phyloP scores from a whole-genome alignment of 1,140 invertebrate species.

The Pseudomyrmex concolor region DNA sequence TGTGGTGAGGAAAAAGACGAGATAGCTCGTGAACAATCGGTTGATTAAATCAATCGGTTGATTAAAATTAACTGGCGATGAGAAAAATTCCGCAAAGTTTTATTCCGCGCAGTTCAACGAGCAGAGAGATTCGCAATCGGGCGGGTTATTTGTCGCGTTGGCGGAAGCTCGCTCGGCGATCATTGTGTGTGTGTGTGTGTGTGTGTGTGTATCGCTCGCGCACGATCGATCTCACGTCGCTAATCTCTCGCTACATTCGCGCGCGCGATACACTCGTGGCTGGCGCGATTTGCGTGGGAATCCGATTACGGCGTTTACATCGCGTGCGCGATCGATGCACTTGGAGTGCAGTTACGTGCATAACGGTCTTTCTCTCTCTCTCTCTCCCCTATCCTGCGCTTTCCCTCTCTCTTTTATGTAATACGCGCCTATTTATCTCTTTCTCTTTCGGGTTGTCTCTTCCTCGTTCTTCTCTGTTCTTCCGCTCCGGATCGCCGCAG shows the following conservation, averaged over 20 bases:
- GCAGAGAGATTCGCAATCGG: neutral
- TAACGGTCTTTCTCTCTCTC: constrained; percentile 68
- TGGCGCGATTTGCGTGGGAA: constrained; percentile 63
- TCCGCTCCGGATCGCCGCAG: constrained; percentile 40
- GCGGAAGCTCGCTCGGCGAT: neutral
- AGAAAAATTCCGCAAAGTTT: no score
- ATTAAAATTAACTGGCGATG: no score
- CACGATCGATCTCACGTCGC: neutral
- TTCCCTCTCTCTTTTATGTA: neutral
- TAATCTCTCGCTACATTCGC: constrained; percentile 16
- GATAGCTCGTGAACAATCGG: no score
- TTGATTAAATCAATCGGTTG: no score
- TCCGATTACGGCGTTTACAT: constrained; percentile 64
- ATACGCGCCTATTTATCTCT: constrained; percentile 48
- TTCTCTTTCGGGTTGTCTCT: constrained; percentile 45
- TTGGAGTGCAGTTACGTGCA: constrained; percentile 64
- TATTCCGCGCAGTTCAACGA: no score
- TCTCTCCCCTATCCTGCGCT: constrained; percentile 3
- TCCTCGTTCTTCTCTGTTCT: neutral
- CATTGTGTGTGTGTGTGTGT: no score
- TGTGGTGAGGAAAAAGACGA: no score
- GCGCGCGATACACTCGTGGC: neutral
- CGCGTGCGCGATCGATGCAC: constrained; percentile 68
- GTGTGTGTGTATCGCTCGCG: no score
- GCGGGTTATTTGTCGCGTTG: neutral